Conservation (phyloP, 2,113 vertebrate species). For the Phalacrocorax brasilianus region DNA sequence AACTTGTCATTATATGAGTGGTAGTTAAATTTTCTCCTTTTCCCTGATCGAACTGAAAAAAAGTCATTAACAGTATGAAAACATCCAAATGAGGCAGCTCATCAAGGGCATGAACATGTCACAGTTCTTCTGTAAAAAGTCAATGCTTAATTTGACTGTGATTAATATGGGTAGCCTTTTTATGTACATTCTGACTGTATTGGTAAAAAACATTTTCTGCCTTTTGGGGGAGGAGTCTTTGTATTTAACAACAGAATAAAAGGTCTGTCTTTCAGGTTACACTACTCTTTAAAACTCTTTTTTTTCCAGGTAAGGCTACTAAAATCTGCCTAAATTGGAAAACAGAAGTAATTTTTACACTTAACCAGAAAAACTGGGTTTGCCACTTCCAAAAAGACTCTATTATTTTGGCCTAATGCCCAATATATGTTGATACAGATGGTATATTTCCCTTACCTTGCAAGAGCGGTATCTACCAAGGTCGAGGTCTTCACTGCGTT, state of each 20-base stretch:
- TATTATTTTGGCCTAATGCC: neutral
- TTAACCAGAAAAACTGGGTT: neutral
- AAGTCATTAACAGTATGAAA: neutral
- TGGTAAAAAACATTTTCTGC: neutral
- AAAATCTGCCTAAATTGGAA: neutral
- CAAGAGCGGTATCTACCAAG: neutral
- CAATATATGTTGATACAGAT: slow-evolving; percentile 11
- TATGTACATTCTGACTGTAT: neutral
- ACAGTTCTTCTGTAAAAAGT: neutral
- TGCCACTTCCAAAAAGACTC: neutral
- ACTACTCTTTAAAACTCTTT: neutral
- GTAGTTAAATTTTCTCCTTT: neutral
- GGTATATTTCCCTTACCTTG: slow-evolving; percentile 10
- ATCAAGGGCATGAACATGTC: neutral
- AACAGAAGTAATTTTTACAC: neutral
- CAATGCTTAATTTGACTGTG: neutral
- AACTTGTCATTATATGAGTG: neutral
- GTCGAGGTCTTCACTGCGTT: neutral
- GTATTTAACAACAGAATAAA: neutral
- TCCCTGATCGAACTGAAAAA: neutral
- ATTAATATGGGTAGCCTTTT: neutral
- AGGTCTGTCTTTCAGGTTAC: neutral
- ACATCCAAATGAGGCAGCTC: neutral
- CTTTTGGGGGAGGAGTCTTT: neutral
- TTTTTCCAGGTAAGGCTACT: neutral